Evolutionary conservation across 1,140 invertebrate species (phyloP).

Genomic region (Bombus sylvicola): DNA sequence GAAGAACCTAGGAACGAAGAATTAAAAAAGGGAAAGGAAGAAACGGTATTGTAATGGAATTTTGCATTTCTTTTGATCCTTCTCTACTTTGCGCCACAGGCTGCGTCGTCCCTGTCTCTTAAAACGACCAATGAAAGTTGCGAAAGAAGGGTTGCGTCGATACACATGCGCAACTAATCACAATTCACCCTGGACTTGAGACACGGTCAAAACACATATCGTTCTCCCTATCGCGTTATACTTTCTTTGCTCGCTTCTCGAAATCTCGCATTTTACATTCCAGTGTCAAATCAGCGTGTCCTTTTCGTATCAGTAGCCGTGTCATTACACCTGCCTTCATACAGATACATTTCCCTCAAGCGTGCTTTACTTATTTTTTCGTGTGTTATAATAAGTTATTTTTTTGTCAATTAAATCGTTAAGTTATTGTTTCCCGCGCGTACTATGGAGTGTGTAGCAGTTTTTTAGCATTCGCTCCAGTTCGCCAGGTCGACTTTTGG

Average conservation of each 20-base stretch:
- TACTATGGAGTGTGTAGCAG: slow-evolving; percentile 73
- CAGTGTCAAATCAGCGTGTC: not conserved
- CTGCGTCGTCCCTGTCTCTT: slow-evolving; percentile 24
- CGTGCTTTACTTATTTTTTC: not conserved
- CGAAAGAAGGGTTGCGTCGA: slow-evolving; percentile 52
- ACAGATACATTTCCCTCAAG: not conserved
- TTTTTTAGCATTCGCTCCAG: slow-evolving; percentile 79
- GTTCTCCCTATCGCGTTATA: slow-evolving; percentile 44
- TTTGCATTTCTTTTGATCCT: slow-evolving; percentile 22
- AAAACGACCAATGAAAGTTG: slow-evolving; percentile 24
- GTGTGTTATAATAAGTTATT: not conserved
- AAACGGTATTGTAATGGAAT: not conserved
- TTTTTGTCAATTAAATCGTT: not conserved
- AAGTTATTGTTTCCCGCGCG: slow-evolving; percentile 52
- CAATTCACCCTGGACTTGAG: slow-evolving; percentile 72
- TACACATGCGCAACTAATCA: slow-evolving; percentile 71
- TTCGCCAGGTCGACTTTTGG: slow-evolving; percentile 66
- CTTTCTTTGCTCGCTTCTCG: slow-evolving; percentile 23
- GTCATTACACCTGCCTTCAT: not conserved
- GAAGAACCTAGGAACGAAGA: not conserved
- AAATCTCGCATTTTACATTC: slow-evolving; percentile 32
- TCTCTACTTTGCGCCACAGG: not conserved
- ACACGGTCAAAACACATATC: slow-evolving; percentile 60
- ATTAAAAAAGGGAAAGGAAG: not conserved
- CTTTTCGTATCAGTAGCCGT: not conserved